Evolutionary conservation across 2,113 vertebrate species (phyloP).

Genomic region (Dipodomys spectabilis): DNA sequence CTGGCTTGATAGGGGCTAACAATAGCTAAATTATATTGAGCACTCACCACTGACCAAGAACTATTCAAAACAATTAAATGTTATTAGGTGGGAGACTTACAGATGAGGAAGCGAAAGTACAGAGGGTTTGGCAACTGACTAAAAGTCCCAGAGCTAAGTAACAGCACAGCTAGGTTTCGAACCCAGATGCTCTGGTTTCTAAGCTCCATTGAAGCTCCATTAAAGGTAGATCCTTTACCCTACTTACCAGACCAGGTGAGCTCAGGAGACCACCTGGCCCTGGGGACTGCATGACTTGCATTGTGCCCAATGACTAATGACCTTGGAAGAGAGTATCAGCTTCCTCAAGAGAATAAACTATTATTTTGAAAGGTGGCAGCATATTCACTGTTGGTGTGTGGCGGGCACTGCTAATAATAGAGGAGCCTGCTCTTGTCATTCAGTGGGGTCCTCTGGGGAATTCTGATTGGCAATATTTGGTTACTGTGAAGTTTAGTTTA

Average conservation of each 20-base stretch:
- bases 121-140: background rate
- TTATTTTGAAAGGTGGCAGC: background rate
- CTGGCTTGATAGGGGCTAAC: background rate
- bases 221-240: background rate
- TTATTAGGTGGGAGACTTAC: background rate
- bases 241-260: background rate
- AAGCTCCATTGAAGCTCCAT: background rate
- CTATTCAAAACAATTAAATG: background rate
- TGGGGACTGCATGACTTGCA: background rate
- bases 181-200: background rate
- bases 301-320: conserved; percentile 12
- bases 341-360: conserved; percentile 15
- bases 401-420: background rate
- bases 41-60: background rate
- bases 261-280: background rate
- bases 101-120: conserved; percentile 34
- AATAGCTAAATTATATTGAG: background rate
- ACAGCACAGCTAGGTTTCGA: background rate
- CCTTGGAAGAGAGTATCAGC: background rate
- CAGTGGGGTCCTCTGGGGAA: background rate
- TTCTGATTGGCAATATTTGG: background rate
- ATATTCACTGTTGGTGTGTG: background rate
- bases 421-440: background rate
- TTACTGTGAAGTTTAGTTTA: background rate
- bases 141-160: background rate